Conservation (phyloP, 1,140 invertebrate species). For the Patella vulgata region DNA sequence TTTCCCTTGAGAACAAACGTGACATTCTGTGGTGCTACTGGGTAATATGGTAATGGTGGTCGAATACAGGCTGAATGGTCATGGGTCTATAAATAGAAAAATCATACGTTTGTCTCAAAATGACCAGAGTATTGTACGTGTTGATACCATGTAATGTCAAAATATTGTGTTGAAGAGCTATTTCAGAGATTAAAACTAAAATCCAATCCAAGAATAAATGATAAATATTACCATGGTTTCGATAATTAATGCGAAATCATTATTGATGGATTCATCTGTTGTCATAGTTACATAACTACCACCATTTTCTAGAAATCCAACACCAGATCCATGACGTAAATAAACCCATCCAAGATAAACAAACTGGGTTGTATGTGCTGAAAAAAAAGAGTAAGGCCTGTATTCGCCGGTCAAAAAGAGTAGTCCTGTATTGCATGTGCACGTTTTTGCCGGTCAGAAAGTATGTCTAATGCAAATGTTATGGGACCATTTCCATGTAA, state of each 20-base stretch:
- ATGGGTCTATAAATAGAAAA: conserved; percentile 43
- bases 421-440: too few relatives aligned
- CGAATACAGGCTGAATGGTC: conserved; percentile 57
- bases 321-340: conserved; percentile 50
- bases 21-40: conserved; percentile 46
- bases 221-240: conserved; percentile 58
- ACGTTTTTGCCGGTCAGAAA: too few relatives aligned
- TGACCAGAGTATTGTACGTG: neutral
- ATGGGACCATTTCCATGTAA: too few relatives aligned
- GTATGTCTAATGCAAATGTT: neutral
- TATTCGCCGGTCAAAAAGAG: too few relatives aligned
- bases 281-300: conserved; percentile 56
- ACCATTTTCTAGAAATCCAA: conserved; percentile 44
- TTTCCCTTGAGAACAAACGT: conserved; percentile 50
- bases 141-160: too few relatives aligned
- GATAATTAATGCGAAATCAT: conserved; percentile 57
- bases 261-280: conserved; percentile 43
- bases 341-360: conserved; percentile 57
- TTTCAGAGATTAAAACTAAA: neutral
- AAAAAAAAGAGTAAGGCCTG: conserved; percentile 22
- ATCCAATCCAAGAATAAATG: neutral
- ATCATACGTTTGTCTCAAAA: conserved; percentile 17
- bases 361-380: conserved; percentile 65
- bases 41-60: conserved; percentile 47
- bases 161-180: too few relatives aligned